Evolutionary conservation across 2,797 vertebrate genomes (phyloP).

Genomic region (Anomalospiza imberbis): DNA sequence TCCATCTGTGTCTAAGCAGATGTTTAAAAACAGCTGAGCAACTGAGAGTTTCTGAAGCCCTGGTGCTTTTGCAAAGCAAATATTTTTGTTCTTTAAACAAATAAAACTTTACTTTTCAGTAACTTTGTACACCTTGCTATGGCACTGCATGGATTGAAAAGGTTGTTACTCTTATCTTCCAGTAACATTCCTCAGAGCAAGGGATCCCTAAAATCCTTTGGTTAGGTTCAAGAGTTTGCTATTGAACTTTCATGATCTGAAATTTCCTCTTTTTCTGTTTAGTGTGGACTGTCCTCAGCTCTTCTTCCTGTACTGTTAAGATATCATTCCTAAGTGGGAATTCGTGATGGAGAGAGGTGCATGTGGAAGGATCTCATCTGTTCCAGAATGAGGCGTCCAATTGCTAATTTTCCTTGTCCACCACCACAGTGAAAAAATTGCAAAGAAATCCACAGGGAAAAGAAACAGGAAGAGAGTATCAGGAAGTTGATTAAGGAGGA

Average conservation of each 20-base stretch:
- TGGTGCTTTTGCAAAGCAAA: not conserved
- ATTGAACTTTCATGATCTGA: not conserved
- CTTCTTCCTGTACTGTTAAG: not conserved
- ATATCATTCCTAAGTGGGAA: not conserved
- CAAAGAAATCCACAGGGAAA: not conserved
- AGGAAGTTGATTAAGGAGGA: not conserved
- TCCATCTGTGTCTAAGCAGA: conserved; percentile 26
- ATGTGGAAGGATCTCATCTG: not conserved
- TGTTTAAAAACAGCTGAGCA: conserved; percentile 37
- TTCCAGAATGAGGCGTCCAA: not conserved
- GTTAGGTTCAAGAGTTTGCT: not conserved
- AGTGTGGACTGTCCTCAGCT: not conserved
- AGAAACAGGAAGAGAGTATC: not conserved
- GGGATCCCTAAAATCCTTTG: not conserved
- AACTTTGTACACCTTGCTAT: not conserved
- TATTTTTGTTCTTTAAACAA: not conserved
- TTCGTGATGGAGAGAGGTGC: not conserved
- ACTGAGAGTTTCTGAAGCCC: not conserved
- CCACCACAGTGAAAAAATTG: not conserved
- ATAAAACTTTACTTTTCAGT: not conserved
- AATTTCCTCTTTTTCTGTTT: not conserved
- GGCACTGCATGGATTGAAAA: not conserved
- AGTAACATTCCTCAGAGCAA: not conserved
- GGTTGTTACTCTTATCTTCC: not conserved
- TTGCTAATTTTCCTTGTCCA: not conserved